Percentiles rank a stretch among this genome's conserved stretches.
These are phyloP conservation scores for Scrobipalpa atriplicella DNA, from an alignment of 2,888 invertebrate genomes.

Conservation along the genomic window DNA sequence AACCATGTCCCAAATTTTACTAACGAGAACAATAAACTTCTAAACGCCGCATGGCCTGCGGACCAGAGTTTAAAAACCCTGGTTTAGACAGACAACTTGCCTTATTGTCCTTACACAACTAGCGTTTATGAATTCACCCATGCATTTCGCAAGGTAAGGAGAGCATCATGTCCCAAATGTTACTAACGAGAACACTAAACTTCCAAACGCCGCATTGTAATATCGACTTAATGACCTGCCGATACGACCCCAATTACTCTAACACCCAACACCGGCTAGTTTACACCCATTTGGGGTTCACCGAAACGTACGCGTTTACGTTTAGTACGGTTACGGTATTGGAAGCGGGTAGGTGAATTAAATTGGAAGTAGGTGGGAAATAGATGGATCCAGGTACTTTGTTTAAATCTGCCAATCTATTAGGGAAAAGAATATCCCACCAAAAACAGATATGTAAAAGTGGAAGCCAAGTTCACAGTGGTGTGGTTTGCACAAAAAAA, in stretches of 20 bases:
- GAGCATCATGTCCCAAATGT: too few relatives aligned
- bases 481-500: too few relatives aligned
- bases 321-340: slow-evolving; percentile 17
- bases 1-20: too few relatives aligned
- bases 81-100: too few relatives aligned
- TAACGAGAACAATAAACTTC: too few relatives aligned
- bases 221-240: slow-evolving; percentile 2
- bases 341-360: not conserved
- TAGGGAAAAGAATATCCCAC: not conserved
- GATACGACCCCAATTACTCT: not conserved
- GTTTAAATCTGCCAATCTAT: not conserved
- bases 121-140: too few relatives aligned
- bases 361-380: not conserved
- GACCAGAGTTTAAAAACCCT: too few relatives aligned
- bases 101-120: too few relatives aligned
- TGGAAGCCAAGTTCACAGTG: too few relatives aligned
- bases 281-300: slow-evolving; percentile 4
- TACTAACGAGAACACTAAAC: too few relatives aligned
- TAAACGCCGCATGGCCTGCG: too few relatives aligned
- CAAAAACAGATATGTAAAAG: not conserved
- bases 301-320: slow-evolving; percentile 4
- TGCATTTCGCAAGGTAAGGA: too few relatives aligned
- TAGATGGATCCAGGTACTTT: not conserved
- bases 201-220: not conserved
- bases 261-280: slow-evolving; percentile 5